Evolutionary conservation across 2,113 vertebrate genomes (phyloP), one percentile per base, ranked within the genome.

Genomic region (Mesitornis unicolor): DNA sequence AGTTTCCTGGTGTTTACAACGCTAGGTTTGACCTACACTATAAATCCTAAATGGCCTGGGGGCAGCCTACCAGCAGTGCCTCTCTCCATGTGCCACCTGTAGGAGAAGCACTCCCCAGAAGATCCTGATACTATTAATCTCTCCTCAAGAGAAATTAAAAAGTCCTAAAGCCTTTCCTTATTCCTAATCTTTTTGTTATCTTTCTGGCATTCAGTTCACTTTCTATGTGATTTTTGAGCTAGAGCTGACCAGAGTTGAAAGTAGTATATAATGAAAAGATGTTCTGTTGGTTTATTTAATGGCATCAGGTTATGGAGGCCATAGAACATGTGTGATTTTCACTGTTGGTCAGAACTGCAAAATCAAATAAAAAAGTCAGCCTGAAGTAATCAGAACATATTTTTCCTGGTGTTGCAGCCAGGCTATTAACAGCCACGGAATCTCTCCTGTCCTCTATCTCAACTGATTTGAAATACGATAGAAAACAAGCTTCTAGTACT

Each of bases 101-200:
- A 59, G 68, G 47, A 64, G 33, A 84, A 64, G 28, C 8, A 25
- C 28, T 76, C 33, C 38, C 59, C 67, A 57, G 28, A 36, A 83
- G 25, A n/a, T 87, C 60, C 51, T 92, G 57, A 70, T 80, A 11
- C 56, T 60, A 77, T 87, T 89, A 89, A 86, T 91, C 57, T 78
- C 64, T 50, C 29, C 70, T 69, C 85, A 86, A 21, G 76, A 96
- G 68, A 95, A 93, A 95, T 86, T 74, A 60, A 88, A 56, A 89
- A 70, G 50, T 83, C 67, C 33, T 65, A 35, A 93, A 80, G 47
- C 35, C 16, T 90, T 85, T 88, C 51, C 47, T 59, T 42, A 5
- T 51, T 33, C 86, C 64, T 86, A 92, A 88, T 68, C 29, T 40
- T 93, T 91, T 78, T 91, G 84, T 78, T 91, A 42, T 75, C 80